Conservation (phyloP, 2,113 vertebrate genomes). For the Bothrops jararaca region DNA sequence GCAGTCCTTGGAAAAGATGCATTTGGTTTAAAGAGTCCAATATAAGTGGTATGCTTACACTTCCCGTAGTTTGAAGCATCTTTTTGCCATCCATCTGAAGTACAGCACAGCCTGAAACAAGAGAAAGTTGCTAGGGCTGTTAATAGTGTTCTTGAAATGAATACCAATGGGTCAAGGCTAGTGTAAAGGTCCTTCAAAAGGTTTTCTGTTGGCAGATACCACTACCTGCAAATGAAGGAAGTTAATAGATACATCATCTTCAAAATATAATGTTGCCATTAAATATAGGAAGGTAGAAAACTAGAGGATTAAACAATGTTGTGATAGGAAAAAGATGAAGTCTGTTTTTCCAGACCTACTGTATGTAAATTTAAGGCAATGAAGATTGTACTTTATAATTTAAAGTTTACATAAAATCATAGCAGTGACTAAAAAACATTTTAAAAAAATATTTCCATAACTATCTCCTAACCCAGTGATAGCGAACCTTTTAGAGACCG, state of each 20-base stretch:
- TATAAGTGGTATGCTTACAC: no score
- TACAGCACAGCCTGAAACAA: no score
- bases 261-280: neutral
- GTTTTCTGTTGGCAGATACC: neutral
- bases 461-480: neutral
- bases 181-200: neutral
- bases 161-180: neutral
- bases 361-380: neutral
- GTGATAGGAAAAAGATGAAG: neutral
- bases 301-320: neutral
- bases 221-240: neutral
- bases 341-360: neutral
- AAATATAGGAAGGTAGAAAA: neutral
- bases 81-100: no score
- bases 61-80: no score
- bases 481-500: no score
- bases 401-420: neutral
- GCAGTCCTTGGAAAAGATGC: no score
- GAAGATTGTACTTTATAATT: neutral
- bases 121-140: neutral
- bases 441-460: neutral
- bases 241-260: neutral
- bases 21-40: no score
- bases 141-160: neutral
- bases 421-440: neutral